A percentile compares a stretch with the other conserved stretches of the same genome.
Evolutionary conservation across 2,113 vertebrate genomes (phyloP).

Genomic region (Ophthalmolycus amberensis): DNA sequence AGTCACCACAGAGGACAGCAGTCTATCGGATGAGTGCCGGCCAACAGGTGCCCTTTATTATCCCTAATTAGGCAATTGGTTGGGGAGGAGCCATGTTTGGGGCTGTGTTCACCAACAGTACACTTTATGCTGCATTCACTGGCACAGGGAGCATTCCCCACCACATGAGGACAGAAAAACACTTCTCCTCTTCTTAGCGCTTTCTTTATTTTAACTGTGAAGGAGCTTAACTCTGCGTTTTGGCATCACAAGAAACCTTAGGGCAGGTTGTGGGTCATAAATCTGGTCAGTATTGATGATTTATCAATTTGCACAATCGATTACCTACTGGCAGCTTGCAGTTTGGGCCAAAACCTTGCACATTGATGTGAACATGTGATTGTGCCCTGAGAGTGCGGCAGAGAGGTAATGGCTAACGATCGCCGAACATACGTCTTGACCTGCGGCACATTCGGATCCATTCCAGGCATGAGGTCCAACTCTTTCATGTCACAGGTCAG

Average conservation of each 20-base stretch:
- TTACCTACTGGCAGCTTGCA: background rate
- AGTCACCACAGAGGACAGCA: too few species aligned
- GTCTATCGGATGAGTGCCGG: too few species aligned
- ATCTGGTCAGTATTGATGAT: conserved; percentile 1
- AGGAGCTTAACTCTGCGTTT: background rate
- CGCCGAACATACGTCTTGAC: conserved; percentile 31
- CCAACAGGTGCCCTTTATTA: too few species aligned
- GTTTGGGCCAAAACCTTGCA: background rate
- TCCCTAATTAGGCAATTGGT: too few species aligned
- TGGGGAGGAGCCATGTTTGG: too few species aligned
- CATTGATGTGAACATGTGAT: background rate
- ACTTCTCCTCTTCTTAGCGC: background rate
- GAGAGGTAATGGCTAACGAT: conserved; percentile 43
- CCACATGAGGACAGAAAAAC: conserved; percentile 28
- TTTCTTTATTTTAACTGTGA: conserved; percentile 10
- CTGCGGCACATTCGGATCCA: conserved; percentile 31
- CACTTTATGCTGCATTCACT: background rate
- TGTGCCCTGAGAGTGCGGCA: background rate
- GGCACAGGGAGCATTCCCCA: too few species aligned
- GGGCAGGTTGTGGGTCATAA: background rate
- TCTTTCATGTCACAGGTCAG: conserved; percentile 56
- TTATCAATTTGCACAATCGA: background rate
- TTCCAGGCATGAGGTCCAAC: conserved; percentile 24
- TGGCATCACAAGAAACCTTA: background rate
- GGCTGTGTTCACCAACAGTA: too few species aligned